A percentile compares a stretch with the other conserved stretches of the same genome.
phyloP scores from a whole-genome alignment of 2,888 invertebrate species.

The Conistra vaccinii region DNA sequence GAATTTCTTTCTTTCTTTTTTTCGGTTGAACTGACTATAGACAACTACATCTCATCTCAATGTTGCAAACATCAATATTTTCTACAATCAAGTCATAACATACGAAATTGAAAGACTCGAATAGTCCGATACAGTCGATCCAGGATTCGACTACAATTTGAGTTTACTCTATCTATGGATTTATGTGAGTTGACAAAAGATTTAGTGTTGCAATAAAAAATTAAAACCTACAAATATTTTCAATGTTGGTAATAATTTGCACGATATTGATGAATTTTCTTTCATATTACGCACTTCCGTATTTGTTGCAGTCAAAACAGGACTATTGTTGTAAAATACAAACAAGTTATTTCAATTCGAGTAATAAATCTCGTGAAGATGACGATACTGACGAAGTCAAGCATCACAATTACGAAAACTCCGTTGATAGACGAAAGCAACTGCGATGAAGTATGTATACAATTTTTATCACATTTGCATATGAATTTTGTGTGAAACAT shows the following conservation, averaged over 20 bases:
- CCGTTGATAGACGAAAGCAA: slow-evolving; percentile 91
- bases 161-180: background rate
- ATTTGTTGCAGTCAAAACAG: slow-evolving; percentile 52
- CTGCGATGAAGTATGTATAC: slow-evolving; percentile 78
- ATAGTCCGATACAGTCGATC: fast-evolving
- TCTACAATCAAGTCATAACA: background rate
- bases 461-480: slow-evolving; percentile 12
- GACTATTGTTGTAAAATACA: slow-evolving; percentile 47
- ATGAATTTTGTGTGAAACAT: slow-evolving; percentile 16
- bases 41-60: slow-evolving; percentile 65
- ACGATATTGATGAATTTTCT: slow-evolving; percentile 70
- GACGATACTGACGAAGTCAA: slow-evolving; percentile 95
- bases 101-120: background rate
- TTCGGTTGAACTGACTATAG: slow-evolving; percentile 69
- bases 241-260: slow-evolving; percentile 53
- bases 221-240: slow-evolving; percentile 43
- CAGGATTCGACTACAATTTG: slow-evolving; percentile 37
- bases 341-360: slow-evolving; percentile 35
- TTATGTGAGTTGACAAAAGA: background rate
- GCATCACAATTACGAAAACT: slow-evolving; percentile 92
- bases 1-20: slow-evolving; percentile 77
- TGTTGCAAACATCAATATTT: slow-evolving; percentile 58
- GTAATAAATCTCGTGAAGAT: slow-evolving; percentile 81
- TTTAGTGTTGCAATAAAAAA: slow-evolving; percentile 48
- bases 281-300: slow-evolving; percentile 64